Percentiles rank a stretch among this genome's conserved stretches.
phyloP scores from a whole-genome alignment of 2,797 vertebrate species.

The Alcedo atthis region DNA sequence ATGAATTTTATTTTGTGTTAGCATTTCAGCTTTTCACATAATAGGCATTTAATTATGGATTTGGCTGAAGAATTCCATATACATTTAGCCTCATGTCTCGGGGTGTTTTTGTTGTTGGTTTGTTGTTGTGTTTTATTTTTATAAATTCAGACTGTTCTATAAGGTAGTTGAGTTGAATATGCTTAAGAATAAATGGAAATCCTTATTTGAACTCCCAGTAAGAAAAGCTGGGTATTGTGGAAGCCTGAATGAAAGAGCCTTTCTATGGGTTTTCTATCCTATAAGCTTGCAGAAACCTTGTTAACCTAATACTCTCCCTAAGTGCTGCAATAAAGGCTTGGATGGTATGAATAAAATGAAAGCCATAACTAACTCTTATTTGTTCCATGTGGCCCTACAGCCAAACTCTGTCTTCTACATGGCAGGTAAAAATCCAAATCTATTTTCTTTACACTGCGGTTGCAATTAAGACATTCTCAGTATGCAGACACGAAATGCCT shows the following conservation, averaged over 20 bases:
- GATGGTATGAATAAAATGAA: neutral
- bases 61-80: neutral
- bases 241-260: neutral
- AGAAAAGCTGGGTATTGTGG: neutral
- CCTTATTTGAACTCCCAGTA: neutral
- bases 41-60: neutral
- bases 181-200: neutral
- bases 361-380: neutral
- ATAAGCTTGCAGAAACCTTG: neutral
- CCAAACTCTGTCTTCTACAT: neutral
- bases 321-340: neutral
- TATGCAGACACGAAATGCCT: neutral
- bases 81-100: neutral
- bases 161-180: neutral
- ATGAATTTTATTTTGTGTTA: neutral
- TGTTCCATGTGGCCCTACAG: neutral
- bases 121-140: neutral
- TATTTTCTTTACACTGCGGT: neutral
- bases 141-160: neutral
- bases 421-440: neutral
- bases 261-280: neutral
- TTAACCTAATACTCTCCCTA: neutral
- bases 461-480: conserved; percentile 33
- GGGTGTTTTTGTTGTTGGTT: neutral
- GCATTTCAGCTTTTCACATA: neutral